phyloP scores from a whole-genome alignment of 2,113 vertebrate species.

The Phocoena phocoena region DNA sequence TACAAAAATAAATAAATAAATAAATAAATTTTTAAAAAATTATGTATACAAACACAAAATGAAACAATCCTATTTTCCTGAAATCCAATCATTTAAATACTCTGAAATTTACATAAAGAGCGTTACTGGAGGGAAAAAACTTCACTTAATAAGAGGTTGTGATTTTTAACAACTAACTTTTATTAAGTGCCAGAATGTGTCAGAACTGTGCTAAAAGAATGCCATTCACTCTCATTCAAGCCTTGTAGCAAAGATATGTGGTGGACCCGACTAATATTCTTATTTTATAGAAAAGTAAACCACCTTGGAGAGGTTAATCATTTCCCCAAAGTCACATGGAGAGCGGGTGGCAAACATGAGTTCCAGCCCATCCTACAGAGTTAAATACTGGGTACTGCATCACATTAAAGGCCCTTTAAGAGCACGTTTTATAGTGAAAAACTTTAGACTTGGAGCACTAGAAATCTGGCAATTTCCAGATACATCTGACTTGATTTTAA shows the following conservation, averaged over 20 bases:
- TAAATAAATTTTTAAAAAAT: not conserved
- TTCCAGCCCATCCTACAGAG: not conserved
- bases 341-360: not conserved
- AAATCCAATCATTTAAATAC: not conserved
- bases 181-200: not conserved
- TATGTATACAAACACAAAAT: not conserved
- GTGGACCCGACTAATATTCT: not conserved
- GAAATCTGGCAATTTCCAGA: not conserved
- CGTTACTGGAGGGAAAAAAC: not conserved
- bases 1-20: no score
- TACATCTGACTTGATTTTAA: not conserved
- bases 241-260: not conserved
- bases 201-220: not conserved
- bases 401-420: not conserved
- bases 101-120: constrained; percentile 19
- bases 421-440: not conserved
- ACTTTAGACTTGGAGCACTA: not conserved
- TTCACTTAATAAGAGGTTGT: not conserved
- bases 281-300: not conserved
- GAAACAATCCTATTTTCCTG: constrained; percentile 21
- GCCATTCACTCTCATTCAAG: not conserved
- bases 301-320: not conserved
- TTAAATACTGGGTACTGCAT: no score
- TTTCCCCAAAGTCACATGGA: not conserved
- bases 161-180: not conserved